Base-by-base conservation (phyloP, 2,113 vertebrate genomes). In the Gymnorhina tibicen region DNA sequence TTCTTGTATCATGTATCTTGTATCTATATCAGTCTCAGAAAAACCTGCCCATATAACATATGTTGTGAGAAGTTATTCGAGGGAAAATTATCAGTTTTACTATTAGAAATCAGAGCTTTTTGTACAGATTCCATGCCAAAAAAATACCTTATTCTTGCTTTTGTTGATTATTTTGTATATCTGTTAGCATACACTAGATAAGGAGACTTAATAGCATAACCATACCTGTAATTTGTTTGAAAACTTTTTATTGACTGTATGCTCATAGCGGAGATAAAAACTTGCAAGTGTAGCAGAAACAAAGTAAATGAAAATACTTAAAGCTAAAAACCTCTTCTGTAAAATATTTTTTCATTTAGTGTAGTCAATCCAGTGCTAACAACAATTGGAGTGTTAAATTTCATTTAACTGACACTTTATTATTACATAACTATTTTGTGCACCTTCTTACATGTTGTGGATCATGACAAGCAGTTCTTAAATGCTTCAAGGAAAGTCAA, bases 371-470 rank as follows among this genome's bases (percentile, higher is more conserved):
- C 8, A 10, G 6, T 52, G 9, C n/a, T 84, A 33, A 49, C 44
- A 83, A 30, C 17, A 44, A 20, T 11, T 30, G 32, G 10, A 33
- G 41, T 76, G 32, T 69, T 80, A 46, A n/a, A n/a, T 30, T 39
- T 69, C 1, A 21, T 41, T 69, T 58, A 72, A 53, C 27, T 70
- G 55, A 66, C 9, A 6, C 4, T 32, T 66, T 35, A 10, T 53
- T 44, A 10, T 53, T 81, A 27, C 32, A 20, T 33, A 74, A 49
- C 28, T 74, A 3, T n/a, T 30, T 75, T 35, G 23, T 72, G 17
- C 14, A 6, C 68, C 16, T 69, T 35, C 10, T 53, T 62, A 16
- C 1, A 1, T 59, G 9, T 53, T 0, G 0, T 77, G 24, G 18
- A 33, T 96, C 11, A 3, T 33, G 47, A 32, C 13, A 72, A 47